Conservation (phyloP, 1,140 invertebrate species). For the Drosophila suzukii region DNA sequence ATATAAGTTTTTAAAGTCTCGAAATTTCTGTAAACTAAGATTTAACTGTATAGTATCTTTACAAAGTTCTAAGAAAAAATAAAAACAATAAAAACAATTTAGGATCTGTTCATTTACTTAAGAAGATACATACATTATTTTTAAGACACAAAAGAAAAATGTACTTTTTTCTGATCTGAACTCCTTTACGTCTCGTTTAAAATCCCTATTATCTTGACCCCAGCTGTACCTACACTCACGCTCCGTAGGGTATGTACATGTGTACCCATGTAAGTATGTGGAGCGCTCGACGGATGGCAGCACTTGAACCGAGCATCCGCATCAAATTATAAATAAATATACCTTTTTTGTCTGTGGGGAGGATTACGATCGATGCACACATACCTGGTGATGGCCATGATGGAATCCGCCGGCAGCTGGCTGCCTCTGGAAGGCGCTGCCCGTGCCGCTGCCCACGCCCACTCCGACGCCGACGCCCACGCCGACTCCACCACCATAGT, state of each 20-base stretch:
- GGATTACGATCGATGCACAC: conserved; percentile 62
- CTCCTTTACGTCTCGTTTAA: background rate
- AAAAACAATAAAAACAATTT: no score
- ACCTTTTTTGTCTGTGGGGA: conserved; percentile 31
- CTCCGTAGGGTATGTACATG: conserved; percentile 11
- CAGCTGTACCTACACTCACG: conserved; percentile 20
- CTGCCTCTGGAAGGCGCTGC: conserved; percentile 81
- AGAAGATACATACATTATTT: background rate
- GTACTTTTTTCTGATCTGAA: background rate
- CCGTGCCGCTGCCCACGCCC: conserved; percentile 67
- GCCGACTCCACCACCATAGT: conserved; percentile 38
- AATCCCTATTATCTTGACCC: conserved; percentile 1
- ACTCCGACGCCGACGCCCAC: conserved; percentile 38
- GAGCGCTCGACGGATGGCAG: conserved; percentile 54
- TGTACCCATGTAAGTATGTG: conserved; percentile 18
- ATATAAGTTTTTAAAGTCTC: background rate
- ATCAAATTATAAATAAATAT: conserved; percentile 56
- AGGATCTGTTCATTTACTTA: no score
- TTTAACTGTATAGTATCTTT: no score
- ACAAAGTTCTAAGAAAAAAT: no score
- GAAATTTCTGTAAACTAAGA: background rate
- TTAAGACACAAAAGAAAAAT: background rate
- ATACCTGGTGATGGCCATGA: conserved; percentile 84
- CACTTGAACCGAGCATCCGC: conserved; percentile 62
- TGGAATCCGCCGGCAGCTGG: conserved; percentile 72